Percentiles rank a stretch among this genome's conserved stretches.
Conservation (phyloP, 2,888 invertebrate species). For the Bembecia ichneumoniformis region DNA sequence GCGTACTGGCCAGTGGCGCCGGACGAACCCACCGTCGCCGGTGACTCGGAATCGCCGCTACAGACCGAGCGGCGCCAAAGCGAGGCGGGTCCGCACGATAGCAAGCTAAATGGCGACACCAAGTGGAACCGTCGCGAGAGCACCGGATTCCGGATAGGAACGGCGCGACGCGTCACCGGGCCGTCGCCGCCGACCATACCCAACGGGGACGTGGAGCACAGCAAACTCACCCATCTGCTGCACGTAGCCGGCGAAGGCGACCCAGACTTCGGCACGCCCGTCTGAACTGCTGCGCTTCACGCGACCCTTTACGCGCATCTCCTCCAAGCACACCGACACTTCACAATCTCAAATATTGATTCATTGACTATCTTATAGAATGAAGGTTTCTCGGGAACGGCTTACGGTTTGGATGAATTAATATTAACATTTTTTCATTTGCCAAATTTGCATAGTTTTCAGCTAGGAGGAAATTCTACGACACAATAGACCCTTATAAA, state of each 20-base stretch:
- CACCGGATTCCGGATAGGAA: constrained; percentile 48
- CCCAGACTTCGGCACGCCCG: constrained; percentile 79
- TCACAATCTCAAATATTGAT: no score
- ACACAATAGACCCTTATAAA: no score
- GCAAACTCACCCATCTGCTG: constrained; percentile 25
- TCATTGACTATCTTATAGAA: no score
- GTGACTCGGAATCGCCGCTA: constrained; percentile 7
- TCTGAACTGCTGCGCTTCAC: constrained; percentile 38
- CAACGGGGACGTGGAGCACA: constrained; percentile 33
- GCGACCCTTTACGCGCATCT: no score
- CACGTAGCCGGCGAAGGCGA: constrained; percentile 71
- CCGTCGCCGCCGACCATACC: constrained; percentile 17
- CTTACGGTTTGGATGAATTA: no score
- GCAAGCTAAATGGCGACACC: constrained; percentile 35
- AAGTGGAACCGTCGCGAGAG: constrained; percentile 53
- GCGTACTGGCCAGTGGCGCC: constrained; percentile 51
- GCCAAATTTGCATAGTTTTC: no score
- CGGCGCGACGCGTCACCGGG: constrained; percentile 52
- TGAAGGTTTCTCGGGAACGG: no score
- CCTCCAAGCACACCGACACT: no score
- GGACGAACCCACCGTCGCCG: constrained; percentile 27
- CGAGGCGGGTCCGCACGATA: constrained; percentile 16
- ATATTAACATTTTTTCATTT: no score
- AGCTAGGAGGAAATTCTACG: no score
- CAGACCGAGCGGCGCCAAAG: constrained; percentile 9